Evolutionary conservation across 2,888 invertebrate genomes (phyloP).

Genomic region (Lycocerus yunnanus): DNA sequence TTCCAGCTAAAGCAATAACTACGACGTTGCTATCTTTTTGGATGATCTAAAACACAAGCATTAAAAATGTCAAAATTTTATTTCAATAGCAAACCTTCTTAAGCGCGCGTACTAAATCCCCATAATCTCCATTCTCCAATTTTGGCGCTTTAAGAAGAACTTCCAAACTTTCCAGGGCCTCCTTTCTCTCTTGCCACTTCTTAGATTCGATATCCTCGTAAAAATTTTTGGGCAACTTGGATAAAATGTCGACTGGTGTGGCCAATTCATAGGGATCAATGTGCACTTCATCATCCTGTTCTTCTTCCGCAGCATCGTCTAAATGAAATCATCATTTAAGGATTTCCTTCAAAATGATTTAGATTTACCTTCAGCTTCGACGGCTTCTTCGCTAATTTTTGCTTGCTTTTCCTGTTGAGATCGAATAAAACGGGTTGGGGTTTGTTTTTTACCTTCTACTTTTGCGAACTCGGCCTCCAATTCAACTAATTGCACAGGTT

Average conservation of each 20-base stretch:
- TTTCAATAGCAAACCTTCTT: conserved; percentile 69
- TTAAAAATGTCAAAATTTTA: not conserved
- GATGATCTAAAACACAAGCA: conserved; percentile 68
- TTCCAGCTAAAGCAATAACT: conserved; percentile 84
- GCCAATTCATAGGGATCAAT: conserved; percentile 90
- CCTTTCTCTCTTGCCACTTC: conserved; percentile 97
- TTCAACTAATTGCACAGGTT: conserved; percentile 89
- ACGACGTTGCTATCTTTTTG: conserved; percentile 95
- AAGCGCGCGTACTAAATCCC: conserved; percentile 82
- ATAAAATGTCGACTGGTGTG: conserved; percentile 90
- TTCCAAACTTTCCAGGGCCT: conserved; percentile 83
- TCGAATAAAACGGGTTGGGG: conserved; percentile 75
- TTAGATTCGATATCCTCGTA: conserved; percentile 92
- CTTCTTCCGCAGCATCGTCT: conserved; percentile 63
- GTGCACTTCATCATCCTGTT: conserved; percentile 59
- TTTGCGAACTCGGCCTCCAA: conserved; percentile 87
- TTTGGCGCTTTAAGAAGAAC: conserved; percentile 79
- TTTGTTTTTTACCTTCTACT: conserved; percentile 64
- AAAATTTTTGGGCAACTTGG: conserved; percentile 93
- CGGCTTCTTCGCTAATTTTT: conserved; percentile 50
- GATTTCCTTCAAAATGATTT: conserved; percentile 47
- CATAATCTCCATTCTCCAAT: conserved; percentile 91
- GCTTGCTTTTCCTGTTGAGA: conserved; percentile 80
- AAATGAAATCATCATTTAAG: conserved; percentile 39
- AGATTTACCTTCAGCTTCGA: conserved; percentile 57